Conservation (phyloP, 2,888 invertebrate genomes). For the Tryphoninae sp. region DNA sequence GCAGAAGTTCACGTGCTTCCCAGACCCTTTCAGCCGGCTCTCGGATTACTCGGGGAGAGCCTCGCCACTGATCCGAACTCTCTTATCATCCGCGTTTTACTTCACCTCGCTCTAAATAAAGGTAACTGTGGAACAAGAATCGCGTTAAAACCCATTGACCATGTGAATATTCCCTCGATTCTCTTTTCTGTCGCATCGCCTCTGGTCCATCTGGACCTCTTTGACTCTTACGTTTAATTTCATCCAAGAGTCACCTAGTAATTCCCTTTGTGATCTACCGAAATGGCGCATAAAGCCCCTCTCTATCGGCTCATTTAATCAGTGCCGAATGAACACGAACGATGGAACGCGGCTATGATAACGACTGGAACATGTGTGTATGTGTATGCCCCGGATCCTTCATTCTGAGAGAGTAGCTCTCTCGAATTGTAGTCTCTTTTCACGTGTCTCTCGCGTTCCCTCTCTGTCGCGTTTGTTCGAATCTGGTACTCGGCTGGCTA, state of each 20-base stretch:
- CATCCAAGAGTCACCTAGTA: constrained; percentile 7
- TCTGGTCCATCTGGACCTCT: background rate
- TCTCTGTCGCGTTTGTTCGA: constrained; percentile 18
- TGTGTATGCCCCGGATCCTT: background rate
- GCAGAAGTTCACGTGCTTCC: background rate
- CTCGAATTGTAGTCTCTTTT: constrained; percentile 19
- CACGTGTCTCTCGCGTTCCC: background rate
- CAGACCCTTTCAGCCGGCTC: background rate
- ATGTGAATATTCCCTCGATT: background rate
- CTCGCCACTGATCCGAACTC: constrained; percentile 1
- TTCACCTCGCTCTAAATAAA: background rate
- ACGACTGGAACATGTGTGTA: constrained; percentile 8
- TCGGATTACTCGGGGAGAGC: background rate
- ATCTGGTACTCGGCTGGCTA: background rate
- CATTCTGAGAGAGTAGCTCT: constrained; percentile 11
- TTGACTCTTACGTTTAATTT: constrained; percentile 20
- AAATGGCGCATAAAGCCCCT: background rate
- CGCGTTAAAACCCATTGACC: background rate
- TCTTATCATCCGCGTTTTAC: background rate
- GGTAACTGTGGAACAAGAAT: background rate
- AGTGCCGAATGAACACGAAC: constrained; percentile 33
- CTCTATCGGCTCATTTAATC: constrained; percentile 51
- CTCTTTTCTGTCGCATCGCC: constrained; percentile 9
- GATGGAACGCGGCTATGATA: constrained; percentile 44
- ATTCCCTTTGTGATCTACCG: constrained; percentile 51